Percentiles rank a stretch among this genome's conserved stretches.
Conservation (phyloP, 2,888 invertebrate genomes). For the Pristionchus mayeri region DNA sequence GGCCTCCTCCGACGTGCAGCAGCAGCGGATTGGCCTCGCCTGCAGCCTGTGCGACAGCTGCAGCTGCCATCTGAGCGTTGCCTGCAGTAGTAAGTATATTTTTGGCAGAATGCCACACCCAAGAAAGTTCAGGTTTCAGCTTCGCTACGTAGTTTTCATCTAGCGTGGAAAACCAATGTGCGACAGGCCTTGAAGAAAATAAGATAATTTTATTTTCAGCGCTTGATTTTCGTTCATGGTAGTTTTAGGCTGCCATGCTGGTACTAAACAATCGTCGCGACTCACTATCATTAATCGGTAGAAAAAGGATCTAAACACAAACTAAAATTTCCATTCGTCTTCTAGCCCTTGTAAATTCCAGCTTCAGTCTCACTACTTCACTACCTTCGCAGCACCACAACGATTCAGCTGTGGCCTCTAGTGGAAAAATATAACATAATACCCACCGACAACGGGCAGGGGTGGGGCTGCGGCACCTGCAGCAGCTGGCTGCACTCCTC, state of each 20-base stretch:
- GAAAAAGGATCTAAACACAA: no score
- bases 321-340: no score
- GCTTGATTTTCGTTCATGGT: no score
- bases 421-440: not conserved
- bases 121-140: not conserved
- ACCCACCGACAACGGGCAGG: not conserved
- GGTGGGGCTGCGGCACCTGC: not conserved
- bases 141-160: not conserved
- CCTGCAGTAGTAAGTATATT: constrained; percentile 3
- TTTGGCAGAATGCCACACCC: no score
- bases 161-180: not conserved
- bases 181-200: not conserved
- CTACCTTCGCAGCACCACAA: not conserved
- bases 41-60: constrained; percentile 41
- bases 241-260: no score
- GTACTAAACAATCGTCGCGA: no score
- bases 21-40: constrained; percentile 48
- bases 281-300: no score
- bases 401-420: no score
- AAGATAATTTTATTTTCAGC: no score
- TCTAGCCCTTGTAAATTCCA: no score
- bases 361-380: no score
- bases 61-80: not conserved
- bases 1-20: constrained; percentile 42
- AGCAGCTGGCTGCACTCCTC: not conserved